Base-by-base conservation (phyloP, 2,888 invertebrate genomes). In the Orthosia incerta region DNA sequence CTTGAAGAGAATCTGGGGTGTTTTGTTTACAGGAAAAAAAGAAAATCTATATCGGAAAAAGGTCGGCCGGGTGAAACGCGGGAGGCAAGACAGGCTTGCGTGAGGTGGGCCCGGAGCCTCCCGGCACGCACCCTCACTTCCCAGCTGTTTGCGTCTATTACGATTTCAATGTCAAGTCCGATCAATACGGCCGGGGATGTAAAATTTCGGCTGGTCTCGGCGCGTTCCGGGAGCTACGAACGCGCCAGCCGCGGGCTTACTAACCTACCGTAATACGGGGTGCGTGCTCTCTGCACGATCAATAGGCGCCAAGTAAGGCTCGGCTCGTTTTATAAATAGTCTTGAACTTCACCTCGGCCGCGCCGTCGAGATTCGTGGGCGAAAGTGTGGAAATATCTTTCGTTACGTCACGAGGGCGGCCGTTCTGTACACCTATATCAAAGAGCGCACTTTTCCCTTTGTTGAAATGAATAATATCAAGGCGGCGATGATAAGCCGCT, bases 161-260 rank as follows among this genome's bases (percentile, higher is more conserved):
- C 94, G 90, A 94, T 95, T 96, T 95, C 96, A 96, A 96, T 96
- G 96, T 96, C 96, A 96, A 95, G 95, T 92, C 91, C 95, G 96
- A 96, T 96, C 96, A 95, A 96, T 96, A 96, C 89, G 88, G 91
- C 93, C 93, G 93, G 94, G 95, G 94, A 94, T 93, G 95, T 95
- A 94, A 94, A 94, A 95, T 94, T 94, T 96, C 96, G 96, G 95
- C 87, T 90, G 91, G 89, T 91, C 91, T 95, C 96, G 96, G 93
- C 89, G 89, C 80, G 91, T 95, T 95, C 95, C 96, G 96, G 96
- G 93, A 91, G 92, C 90, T 87, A 92, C 94, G 94, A 93, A 89
- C 93, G 91, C 82, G 85, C 77, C 72, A 87, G 90, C 88, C 90
- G 89, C 91, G 93, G 90, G 92, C 94, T 93, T 94, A 96, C 96